Percentiles rank a stretch among this genome's conserved stretches.
phyloP scores from a whole-genome alignment of 2,888 invertebrate genomes.

The Saturnia pavonia region DNA sequence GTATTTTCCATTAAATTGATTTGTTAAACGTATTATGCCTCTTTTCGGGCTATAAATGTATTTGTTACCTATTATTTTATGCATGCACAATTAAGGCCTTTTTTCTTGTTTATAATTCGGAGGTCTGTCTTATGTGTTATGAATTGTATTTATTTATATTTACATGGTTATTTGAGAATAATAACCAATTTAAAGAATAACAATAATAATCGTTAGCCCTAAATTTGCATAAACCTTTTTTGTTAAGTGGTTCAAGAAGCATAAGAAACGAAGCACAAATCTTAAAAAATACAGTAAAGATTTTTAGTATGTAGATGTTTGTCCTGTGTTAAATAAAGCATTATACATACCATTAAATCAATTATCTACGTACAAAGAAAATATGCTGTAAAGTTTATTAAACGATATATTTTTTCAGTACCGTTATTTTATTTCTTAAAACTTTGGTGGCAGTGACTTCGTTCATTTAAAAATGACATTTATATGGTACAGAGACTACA shows the following conservation, averaged over 20 bases:
- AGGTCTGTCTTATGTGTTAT: not conserved
- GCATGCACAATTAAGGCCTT: not conserved
- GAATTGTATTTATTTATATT: not conserved
- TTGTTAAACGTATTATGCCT: not conserved
- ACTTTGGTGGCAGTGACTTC: not conserved
- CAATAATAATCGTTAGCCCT: not conserved
- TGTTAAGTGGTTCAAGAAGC: not conserved
- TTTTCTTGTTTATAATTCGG: not conserved
- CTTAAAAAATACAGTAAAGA: not conserved
- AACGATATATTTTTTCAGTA: constrained; percentile 20
- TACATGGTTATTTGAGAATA: not conserved
- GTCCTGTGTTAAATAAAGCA: not conserved
- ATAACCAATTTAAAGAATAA: not conserved
- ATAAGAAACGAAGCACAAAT: not conserved
- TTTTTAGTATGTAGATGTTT: not conserved
- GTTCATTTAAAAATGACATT: not conserved
- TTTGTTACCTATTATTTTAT: not conserved
- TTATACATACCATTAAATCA: not conserved
- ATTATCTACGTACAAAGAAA: constrained; percentile 1
- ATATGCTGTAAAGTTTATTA: constrained; percentile 30
- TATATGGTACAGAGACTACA: too few species aligned
- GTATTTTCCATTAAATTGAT: not conserved
- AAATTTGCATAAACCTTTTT: not conserved
- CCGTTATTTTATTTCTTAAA: constrained; percentile 15
- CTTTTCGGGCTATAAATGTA: not conserved